These are phyloP conservation scores for Callithrix jacchus DNA, from an alignment of 2,113 vertebrate genomes.

Conservation along the genomic window DNA sequence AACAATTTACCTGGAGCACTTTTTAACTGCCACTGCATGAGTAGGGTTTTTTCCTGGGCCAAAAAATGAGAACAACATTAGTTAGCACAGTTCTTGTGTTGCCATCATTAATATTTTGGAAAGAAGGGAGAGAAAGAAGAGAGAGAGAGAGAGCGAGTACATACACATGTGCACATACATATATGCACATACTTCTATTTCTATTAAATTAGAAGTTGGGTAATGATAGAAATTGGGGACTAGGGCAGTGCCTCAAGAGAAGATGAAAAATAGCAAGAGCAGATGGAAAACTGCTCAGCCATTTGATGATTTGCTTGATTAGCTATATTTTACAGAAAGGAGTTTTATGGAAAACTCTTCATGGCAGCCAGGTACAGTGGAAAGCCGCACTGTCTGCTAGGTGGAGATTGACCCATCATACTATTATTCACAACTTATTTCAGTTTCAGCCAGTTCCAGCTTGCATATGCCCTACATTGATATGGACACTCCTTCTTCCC, in stretches of 20 bases:
- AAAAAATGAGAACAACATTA: neutral
- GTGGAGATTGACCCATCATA: neutral
- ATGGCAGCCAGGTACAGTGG: too few species aligned
- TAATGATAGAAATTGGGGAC: neutral
- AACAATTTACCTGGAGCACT: neutral
- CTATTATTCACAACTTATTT: neutral
- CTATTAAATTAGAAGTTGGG: neutral
- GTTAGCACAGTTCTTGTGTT: conserved; percentile 13
- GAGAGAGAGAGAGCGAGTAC: neutral
- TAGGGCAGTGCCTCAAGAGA: neutral
- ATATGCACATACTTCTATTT: neutral
- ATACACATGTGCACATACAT: neutral
- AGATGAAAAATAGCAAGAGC: neutral
- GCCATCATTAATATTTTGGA: neutral
- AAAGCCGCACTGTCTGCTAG: neutral
- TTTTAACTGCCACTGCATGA: neutral
- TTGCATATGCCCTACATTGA: too few species aligned
- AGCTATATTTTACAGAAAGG: neutral
- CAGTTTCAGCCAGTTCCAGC: neutral
- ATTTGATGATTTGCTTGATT: neutral
- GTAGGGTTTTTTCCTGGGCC: neutral
- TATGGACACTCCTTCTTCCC: neutral
- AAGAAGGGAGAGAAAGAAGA: neutral
- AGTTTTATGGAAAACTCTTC: neutral
- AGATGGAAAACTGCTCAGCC: neutral